These are phyloP conservation scores for Caenorhabditis sulstoni DNA, from an alignment of 2,888 invertebrate species.

Conservation along the genomic window DNA sequence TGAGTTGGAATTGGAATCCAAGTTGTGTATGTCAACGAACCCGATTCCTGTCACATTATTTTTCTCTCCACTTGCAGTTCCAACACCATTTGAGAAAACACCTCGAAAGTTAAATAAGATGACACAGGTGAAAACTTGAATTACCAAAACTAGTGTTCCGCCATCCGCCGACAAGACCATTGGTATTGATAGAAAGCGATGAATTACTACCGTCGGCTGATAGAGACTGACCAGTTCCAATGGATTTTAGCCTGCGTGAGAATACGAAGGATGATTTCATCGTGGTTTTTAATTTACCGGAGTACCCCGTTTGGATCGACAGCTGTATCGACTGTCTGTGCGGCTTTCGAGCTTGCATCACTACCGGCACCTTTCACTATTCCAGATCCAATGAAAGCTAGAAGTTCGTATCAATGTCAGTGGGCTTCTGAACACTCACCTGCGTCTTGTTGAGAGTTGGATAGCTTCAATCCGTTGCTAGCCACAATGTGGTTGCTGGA, in stretches of 20 bases:
- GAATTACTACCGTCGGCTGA: constrained; percentile 59
- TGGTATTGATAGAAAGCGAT: constrained; percentile 57
- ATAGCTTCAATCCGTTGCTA: constrained; percentile 68
- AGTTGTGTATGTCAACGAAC: constrained; percentile 53
- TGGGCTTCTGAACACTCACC: constrained; percentile 21
- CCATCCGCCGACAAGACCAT: constrained; percentile 55
- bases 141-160: constrained; percentile 60
- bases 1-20: constrained; percentile 55
- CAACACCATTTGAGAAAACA: constrained; percentile 56
- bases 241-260: no score
- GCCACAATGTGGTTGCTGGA: constrained; percentile 66
- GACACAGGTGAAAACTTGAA: background rate
- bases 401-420: background rate
- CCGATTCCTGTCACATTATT: constrained; percentile 64
- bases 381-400: constrained; percentile 70
- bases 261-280: no score
- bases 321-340: constrained; percentile 64
- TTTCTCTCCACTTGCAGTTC: constrained; percentile 58
- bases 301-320: constrained; percentile 65
- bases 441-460: constrained; percentile 68
- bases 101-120: constrained; percentile 18
- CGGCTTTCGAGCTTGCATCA: constrained; percentile 62
- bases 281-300: background rate
- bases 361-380: constrained; percentile 63
- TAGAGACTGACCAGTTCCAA: constrained; percentile 27